Base-by-base conservation (phyloP, 2,113 vertebrate species). In the Zingel zingel region DNA sequence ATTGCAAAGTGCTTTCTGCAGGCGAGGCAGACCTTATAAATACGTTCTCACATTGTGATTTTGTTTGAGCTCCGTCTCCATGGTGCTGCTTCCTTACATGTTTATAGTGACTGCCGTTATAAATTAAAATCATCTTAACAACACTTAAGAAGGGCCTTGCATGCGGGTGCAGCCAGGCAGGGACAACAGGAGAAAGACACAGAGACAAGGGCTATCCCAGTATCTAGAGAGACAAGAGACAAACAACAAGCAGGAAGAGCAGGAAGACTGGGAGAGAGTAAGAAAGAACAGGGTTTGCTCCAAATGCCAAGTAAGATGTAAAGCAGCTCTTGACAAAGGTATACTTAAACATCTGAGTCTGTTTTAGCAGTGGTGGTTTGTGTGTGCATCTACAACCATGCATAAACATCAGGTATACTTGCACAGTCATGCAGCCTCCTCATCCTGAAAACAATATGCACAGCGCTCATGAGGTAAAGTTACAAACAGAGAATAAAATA, bases 101-200 rank as follows among this genome's bases (percentile, higher is more conserved):
- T 95, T 96, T 96, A 96, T 88, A 96, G 90, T 90, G 91, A 86
- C 92, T 91, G 94, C 90, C 86, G 82, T 95, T 94, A 94, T 96
- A 96, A 95, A 96, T 95, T 95, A 93, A 94, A 94, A 89, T 65
- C 92, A 93, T 94, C 93, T 93, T 93, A 94, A 96, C 95, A 96
- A 95, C 92, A 93, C 93, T 95, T 94, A 92, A 92, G 89, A 80
- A 76, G 78, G 87, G 86, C 88, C 84, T 82, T 91, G 85, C 85
- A 90, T 76, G 43, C 81, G 87, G 91, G 84, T 53, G 82, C 83
- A 87, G 89, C 69, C 85, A 83, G 87, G 76, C 91, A 86, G 66
- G 65, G 83, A 84, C 79, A 86, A 59, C 82, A 81, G 76, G 61
- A 85, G 80, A 86, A 36, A 79, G 77, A 88, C 79, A 84, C 56